A percentile compares a stretch with the other conserved stretches of the same genome.
These are phyloP conservation scores for Drosophila kurseongensis DNA, from an alignment of 1,140 invertebrate genomes.

Conservation along the genomic window DNA sequence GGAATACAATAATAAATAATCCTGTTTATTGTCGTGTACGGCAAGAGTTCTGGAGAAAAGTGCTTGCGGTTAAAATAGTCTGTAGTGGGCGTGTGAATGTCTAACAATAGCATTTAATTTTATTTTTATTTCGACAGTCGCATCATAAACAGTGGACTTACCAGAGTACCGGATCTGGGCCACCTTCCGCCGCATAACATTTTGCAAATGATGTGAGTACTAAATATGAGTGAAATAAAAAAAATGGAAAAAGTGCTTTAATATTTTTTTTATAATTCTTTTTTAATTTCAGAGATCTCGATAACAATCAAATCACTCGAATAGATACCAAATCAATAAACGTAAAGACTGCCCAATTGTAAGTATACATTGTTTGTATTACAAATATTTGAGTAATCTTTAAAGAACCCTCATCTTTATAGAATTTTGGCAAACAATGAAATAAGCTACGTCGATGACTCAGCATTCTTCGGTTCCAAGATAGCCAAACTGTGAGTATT, in stretches of 20 bases:
- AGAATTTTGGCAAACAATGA: conserved; percentile 88
- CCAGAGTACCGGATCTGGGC: conserved; percentile 85
- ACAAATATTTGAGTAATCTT: neutral
- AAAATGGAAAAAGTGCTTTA: neutral
- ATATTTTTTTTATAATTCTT: neutral
- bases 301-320: conserved; percentile 86
- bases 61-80: neutral
- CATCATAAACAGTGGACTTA: conserved; percentile 86
- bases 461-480: conserved; percentile 88
- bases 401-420: conserved; percentile 44
- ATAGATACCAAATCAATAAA: conserved; percentile 85
- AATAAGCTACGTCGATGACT: conserved; percentile 87
- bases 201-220: conserved; percentile 87
- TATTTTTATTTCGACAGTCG: conserved; percentile 80
- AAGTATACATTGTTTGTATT: conserved; percentile 74
- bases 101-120: neutral
- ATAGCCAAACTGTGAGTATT: conserved; percentile 88
- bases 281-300: conserved; percentile 85
- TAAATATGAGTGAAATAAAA: neutral
- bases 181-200: conserved; percentile 85
- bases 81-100: neutral
- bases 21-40: neutral
- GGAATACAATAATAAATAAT: neutral
- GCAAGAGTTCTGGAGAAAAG: neutral
- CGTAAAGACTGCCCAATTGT: conserved; percentile 87